phyloP scores from a whole-genome alignment of 2,888 invertebrate species.

The Caenorhabditis angaria region DNA sequence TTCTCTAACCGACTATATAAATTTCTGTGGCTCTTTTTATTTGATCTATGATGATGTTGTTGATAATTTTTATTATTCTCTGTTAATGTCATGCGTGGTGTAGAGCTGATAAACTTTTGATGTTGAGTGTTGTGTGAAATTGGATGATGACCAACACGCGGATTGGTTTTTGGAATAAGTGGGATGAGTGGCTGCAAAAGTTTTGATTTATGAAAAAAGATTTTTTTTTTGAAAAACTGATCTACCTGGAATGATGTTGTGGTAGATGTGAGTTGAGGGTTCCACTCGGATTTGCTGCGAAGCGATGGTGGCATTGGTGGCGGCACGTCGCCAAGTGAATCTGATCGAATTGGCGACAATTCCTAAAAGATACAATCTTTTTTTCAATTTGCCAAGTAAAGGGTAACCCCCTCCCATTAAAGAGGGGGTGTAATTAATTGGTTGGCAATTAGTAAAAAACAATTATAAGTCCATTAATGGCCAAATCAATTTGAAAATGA shows the following conservation, averaged over 20 bases:
- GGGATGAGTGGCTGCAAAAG: conserved; percentile 27
- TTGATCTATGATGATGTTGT: no score
- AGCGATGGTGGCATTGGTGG: conserved; percentile 21
- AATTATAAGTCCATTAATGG: no score
- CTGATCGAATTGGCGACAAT: conserved; percentile 43
- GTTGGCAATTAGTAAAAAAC: no score
- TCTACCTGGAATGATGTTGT: conserved; percentile 35
- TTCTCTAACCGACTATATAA: conserved; percentile 3
- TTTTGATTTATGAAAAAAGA: no score
- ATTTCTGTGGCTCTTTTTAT: neutral
- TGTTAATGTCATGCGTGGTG: neutral
- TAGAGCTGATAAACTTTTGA: conserved; percentile 10
- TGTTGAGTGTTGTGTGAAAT: neutral
- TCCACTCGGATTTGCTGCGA: conserved; percentile 27
- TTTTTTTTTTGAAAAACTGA: neutral
- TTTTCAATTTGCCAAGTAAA: neutral
- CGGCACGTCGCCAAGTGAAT: conserved; percentile 17
- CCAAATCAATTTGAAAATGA: no score
- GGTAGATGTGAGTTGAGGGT: conserved; percentile 40
- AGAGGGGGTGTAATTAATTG: neutral
- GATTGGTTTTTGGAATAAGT: conserved; percentile 18
- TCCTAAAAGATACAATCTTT: conserved; percentile 26
- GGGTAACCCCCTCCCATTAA: neutral
- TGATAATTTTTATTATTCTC: neutral
- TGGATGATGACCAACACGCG: conserved; percentile 5